These are phyloP conservation scores for Petrocephalus microphthalmus DNA, from an alignment of 2,113 vertebrate genomes.

Conservation along the genomic window DNA sequence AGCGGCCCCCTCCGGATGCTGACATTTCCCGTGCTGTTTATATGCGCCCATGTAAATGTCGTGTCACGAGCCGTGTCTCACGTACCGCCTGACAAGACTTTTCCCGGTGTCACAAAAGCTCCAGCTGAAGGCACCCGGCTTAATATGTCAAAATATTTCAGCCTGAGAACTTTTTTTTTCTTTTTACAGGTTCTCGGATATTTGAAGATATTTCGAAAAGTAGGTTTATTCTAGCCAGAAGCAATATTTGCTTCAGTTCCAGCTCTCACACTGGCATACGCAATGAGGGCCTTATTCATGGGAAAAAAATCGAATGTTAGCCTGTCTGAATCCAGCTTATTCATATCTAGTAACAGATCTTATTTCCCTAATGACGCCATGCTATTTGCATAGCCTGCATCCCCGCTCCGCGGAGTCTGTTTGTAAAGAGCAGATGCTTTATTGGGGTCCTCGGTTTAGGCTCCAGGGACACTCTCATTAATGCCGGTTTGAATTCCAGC, in stretches of 20 bases:
- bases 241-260: neutral
- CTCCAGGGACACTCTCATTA: neutral
- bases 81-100: neutral
- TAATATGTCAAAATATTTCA: constrained; percentile 2
- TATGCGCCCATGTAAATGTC: neutral
- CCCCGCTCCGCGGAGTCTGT: neutral
- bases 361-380: neutral
- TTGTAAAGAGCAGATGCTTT: neutral
- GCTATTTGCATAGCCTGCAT: neutral
- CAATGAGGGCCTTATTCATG: neutral
- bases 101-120: neutral
- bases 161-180: neutral
- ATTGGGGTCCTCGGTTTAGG: neutral
- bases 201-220: neutral
- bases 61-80: neutral
- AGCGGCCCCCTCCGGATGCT: neutral
- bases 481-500: neutral
- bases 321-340: neutral
- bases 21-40: neutral
- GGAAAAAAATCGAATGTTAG: neutral
- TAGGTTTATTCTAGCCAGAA: neutral
- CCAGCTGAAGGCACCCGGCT: neutral
- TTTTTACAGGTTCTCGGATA: neutral
- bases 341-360: neutral
- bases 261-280: neutral